Percentiles rank a stretch among this genome's conserved stretches.
phyloP scores from a whole-genome alignment of 2,113 vertebrate genomes.

The Heterotis niloticus region DNA sequence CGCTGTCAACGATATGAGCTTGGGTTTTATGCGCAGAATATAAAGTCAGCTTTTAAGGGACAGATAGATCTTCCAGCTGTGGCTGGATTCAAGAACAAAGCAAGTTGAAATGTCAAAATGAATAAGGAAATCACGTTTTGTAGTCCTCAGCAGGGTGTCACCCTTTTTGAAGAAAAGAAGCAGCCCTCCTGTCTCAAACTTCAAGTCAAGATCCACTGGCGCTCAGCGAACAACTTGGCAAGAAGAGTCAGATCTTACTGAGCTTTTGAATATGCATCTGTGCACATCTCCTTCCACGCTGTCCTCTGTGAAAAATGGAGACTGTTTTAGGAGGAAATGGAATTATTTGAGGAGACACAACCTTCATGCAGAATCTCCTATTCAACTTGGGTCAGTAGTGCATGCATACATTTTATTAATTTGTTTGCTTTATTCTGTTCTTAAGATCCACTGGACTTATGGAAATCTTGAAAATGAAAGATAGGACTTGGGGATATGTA shows the following conservation, averaged over 20 bases:
- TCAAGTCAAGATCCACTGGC: background rate
- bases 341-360: conserved; percentile 19
- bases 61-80: background rate
- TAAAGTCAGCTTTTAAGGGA: background rate
- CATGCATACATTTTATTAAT: background rate
- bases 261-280: conserved; percentile 24
- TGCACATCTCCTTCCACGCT: background rate
- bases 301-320: background rate
- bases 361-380: background rate
- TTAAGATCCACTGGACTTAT: too few species aligned
- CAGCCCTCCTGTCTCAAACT: conserved; percentile 7
- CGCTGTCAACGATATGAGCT: too few species aligned
- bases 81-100: background rate
- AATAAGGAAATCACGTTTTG: conserved; percentile 8
- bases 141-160: background rate
- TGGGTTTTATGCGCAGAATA: background rate
- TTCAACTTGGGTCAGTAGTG: background rate
- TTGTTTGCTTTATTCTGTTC: too few species aligned
- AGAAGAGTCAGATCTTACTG: conserved; percentile 20
- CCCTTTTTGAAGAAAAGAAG: conserved; percentile 12
- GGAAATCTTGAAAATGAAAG: too few species aligned
- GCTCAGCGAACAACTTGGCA: background rate
- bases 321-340: conserved; percentile 16
- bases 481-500: too few species aligned
- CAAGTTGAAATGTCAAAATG: conserved; percentile 18